A percentile compares a stretch with the other conserved stretches of the same genome.
These are phyloP conservation scores for Drosophila rufa DNA, from an alignment of 1,140 invertebrate species.

Conservation along the genomic window DNA sequence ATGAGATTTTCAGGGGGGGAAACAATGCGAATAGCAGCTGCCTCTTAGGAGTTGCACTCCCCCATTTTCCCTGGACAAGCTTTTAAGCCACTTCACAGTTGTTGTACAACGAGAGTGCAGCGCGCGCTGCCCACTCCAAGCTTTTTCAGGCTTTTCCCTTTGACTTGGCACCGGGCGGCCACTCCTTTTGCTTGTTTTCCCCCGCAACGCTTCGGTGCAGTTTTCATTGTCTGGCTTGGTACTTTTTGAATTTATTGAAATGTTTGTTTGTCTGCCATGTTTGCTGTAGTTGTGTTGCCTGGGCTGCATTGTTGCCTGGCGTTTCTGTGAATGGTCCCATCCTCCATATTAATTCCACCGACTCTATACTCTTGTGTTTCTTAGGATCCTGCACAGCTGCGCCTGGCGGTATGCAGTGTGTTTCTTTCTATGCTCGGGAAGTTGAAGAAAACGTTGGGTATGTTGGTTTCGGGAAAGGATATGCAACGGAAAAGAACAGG, in stretches of 20 bases:
- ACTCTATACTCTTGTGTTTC: conserved; percentile 3
- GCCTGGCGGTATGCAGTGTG: conserved; percentile 44
- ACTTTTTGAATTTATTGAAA: conserved; percentile 80
- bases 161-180: conserved; percentile 39
- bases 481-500: not conserved
- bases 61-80: conserved; percentile 50
- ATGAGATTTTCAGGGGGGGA: conserved; percentile 66
- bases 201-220: conserved; percentile 38
- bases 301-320: conserved; percentile 53
- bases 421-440: not conserved
- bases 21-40: conserved; percentile 62
- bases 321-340: not conserved
- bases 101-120: conserved; percentile 42
- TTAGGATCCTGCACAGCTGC: conserved; percentile 45
- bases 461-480: not conserved
- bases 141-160: conserved; percentile 4
- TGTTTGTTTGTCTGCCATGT: conserved; percentile 78
- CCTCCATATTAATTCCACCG: conserved; percentile 4
- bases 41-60: conserved; percentile 21
- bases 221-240: conserved; percentile 56
- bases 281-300: conserved; percentile 26
- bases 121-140: not conserved
- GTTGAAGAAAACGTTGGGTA: not conserved
- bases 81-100: conserved; percentile 79
- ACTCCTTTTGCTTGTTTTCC: conserved; percentile 78